phyloP scores from a whole-genome alignment of 2,797 vertebrate species.

The Sebastes itinus region DNA sequence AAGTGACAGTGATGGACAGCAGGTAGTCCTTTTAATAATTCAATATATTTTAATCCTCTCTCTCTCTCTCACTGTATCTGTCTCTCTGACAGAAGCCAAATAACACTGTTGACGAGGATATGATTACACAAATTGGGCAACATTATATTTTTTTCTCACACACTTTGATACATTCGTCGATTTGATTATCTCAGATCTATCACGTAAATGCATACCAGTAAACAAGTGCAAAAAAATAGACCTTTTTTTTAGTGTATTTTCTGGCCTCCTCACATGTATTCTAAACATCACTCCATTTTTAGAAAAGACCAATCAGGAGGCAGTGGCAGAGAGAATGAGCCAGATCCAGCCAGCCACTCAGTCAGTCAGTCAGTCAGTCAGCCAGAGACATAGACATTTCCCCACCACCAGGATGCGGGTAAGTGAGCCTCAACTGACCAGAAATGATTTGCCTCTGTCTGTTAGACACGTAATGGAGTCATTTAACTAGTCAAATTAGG shows the following conservation, averaged over 20 bases:
- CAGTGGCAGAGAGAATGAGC: constrained; percentile 55
- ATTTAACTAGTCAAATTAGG: constrained; percentile 99
- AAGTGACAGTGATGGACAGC: constrained; percentile 86
- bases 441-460: constrained; percentile 99
- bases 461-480: constrained; percentile 99
- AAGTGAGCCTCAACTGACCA: constrained; percentile 99
- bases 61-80: constrained; percentile 20
- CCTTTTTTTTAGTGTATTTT: neutral
- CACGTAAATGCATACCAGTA: neutral
- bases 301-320: constrained; percentile 41
- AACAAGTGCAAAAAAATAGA: neutral
- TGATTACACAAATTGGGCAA: constrained; percentile 67
- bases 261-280: constrained; percentile 28
- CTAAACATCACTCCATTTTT: constrained; percentile 28
- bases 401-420: constrained; percentile 96
- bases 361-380: constrained; percentile 85
- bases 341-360: constrained; percentile 71
- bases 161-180: constrained; percentile 49
- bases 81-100: constrained; percentile 66
- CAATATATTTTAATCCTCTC: constrained; percentile 80
- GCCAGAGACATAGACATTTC: constrained; percentile 92
- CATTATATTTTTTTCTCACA: constrained; percentile 18
- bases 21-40: constrained; percentile 85
- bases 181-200: constrained; percentile 29
- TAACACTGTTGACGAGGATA: constrained; percentile 61